phyloP scores from a whole-genome alignment of 1,140 invertebrate genomes.

The Rhopalosiphum maidis region DNA sequence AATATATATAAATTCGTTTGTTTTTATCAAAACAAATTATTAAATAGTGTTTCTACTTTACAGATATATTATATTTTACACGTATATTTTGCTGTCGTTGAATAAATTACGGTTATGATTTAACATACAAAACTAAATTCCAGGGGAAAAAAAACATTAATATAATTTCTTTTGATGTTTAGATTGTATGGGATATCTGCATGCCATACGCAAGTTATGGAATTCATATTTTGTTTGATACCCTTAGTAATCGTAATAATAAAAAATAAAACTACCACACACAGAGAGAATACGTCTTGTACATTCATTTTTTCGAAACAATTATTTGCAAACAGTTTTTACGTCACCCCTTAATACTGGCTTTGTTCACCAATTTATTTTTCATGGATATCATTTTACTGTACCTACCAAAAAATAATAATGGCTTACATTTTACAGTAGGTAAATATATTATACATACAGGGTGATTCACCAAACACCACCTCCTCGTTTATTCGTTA shows the following conservation, averaged over 20 bases:
- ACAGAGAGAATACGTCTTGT: neutral
- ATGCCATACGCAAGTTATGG: neutral
- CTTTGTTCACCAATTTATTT: constrained; percentile 15
- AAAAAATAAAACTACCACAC: neutral
- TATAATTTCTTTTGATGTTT: constrained; percentile 14
- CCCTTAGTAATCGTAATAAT: neutral
- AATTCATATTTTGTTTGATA: neutral
- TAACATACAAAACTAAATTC: neutral
- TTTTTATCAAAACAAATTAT: neutral
- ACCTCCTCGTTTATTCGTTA: neutral
- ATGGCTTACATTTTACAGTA: neutral
- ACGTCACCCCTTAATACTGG: neutral
- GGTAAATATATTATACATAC: neutral
- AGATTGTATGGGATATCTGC: neutral
- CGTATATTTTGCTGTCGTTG: neutral
- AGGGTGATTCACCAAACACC: neutral
- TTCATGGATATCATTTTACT: neutral
- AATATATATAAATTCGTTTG: too few species aligned
- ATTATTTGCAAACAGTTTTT: neutral
- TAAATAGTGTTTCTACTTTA: neutral
- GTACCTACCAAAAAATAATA: neutral
- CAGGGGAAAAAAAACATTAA: neutral
- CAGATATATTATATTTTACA: neutral
- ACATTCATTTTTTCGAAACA: neutral
- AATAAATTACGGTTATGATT: constrained; percentile 4